phyloP scores from a whole-genome alignment of 2,797 vertebrate species.

The Manis pentadactyla region DNA sequence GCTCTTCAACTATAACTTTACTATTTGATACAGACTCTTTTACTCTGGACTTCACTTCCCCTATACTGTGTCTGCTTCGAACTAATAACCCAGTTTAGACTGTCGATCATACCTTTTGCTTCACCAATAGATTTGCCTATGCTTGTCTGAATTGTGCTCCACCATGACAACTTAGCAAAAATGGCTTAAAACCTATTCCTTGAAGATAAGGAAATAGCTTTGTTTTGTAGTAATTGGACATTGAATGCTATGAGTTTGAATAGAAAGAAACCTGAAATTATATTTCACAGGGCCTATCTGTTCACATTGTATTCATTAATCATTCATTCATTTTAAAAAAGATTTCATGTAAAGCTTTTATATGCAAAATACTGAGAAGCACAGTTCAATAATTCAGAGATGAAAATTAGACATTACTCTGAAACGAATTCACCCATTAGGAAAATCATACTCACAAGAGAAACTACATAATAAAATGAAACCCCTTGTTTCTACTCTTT shows the following conservation, averaged over 20 bases:
- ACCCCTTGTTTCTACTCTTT: not conserved
- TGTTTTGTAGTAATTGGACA: conserved; percentile 34
- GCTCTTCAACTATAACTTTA: not conserved
- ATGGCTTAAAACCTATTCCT: not conserved
- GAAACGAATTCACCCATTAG: conserved; percentile 25
- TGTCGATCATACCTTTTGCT: not conserved
- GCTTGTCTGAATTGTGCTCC: not conserved
- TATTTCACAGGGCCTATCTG: not conserved
- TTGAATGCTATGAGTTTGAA: not conserved
- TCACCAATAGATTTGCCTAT: not conserved
- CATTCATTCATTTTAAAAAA: conserved; percentile 38
- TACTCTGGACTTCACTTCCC: not conserved
- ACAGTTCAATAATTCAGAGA: not conserved
- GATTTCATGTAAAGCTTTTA: not conserved
- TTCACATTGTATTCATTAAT: conserved; percentile 57
- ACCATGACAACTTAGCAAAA: not conserved
- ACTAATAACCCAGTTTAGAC: not conserved
- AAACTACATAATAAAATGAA: not conserved
- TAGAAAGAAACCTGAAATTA: conserved; percentile 35
- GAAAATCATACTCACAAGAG: not conserved
- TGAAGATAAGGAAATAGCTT: conserved; percentile 16
- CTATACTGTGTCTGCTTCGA: not conserved
- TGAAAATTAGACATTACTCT: conserved; percentile 3
- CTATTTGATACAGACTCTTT: not conserved
- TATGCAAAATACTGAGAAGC: not conserved